Base-by-base conservation (phyloP, 2,113 vertebrate genomes). In the Albula goreensis region DNA sequence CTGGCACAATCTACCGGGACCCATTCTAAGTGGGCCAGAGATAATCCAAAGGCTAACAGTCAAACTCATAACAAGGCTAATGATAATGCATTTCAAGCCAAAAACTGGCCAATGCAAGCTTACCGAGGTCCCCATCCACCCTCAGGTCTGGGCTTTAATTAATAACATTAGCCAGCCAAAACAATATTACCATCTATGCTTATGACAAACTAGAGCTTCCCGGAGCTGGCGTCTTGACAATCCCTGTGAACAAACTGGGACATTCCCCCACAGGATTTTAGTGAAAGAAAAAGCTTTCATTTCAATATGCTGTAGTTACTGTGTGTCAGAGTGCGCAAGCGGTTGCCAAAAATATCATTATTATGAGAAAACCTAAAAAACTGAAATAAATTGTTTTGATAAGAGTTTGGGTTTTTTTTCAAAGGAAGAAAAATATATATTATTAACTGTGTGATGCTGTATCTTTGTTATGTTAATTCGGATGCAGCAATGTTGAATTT, bases 201-300 rank as follows among this genome's bases (percentile, higher is more conserved):
- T 25, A 74, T 74, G 7, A 74, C 7, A n/a, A 31, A 31, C 60
- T 66, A 7, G 17, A 66, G 60, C 60, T 85, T 86, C 89, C 87
- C 85, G 90, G 88, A 92, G 83, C 88, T 94, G 93, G 92, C 93
- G 91, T 90, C 89, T 87, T 88, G 87, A 92, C 93, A 93, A 91
- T 85, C 91, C 94, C 93, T 93, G 89, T 41, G 88, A 93, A 92
- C 90, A 92, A 90, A 93, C 93, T 92, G 92, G 91, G 93, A 94
- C 90, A 94, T 94, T 93, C 94, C 93, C 60, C 60, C 60, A 66
- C 60, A 66, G 17, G 60, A 66, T 66, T 66, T 84, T 77, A 78
- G 10, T 12, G 8, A 53, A 48, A 50, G 77, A 51, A 78, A 53
- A 84, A 22, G 7, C n/a, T 78, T 53, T 84, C 25, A 77, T 78